Percentiles rank a stretch among this genome's conserved stretches.
Evolutionary conservation across 2,113 vertebrate species (phyloP).

Genomic region (Nerophis lumbriciformis): DNA sequence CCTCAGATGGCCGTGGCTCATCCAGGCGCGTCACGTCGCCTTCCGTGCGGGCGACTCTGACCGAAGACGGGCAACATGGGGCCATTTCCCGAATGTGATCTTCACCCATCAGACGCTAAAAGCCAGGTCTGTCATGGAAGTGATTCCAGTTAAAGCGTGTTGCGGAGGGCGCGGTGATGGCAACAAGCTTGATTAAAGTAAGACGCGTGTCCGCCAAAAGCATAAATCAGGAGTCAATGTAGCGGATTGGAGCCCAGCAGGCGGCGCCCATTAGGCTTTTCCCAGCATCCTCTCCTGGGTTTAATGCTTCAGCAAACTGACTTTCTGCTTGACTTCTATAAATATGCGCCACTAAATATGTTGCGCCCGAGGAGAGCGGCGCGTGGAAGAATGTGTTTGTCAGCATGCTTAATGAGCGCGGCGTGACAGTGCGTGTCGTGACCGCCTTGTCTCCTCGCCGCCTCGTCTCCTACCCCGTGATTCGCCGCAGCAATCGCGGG

Average conservation of each 20-base stretch:
- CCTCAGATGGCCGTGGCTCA: constrained; percentile 45
- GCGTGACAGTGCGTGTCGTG: constrained; percentile 12
- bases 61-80: constrained; percentile 50
- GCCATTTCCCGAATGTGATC: constrained; percentile 68
- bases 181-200: constrained; percentile 69
- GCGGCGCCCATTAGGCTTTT: constrained; percentile 63
- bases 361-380: constrained; percentile 4
- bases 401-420: constrained; percentile 10
- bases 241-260: constrained; percentile 46
- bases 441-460: constrained; percentile 26
- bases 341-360: constrained; percentile 46
- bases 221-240: constrained; percentile 64
- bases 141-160: constrained; percentile 61
- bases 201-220: constrained; percentile 60
- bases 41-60: constrained; percentile 44
- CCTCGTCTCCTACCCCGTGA: constrained; percentile 44
- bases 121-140: constrained; percentile 70
- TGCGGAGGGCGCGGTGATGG: constrained; percentile 45
- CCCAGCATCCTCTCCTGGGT: constrained; percentile 44
- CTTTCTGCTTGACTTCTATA: constrained; percentile 49
- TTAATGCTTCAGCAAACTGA: constrained; percentile 42
- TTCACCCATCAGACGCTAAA: constrained; percentile 73
- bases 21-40: constrained; percentile 21
- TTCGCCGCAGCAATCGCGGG: constrained; percentile 48
- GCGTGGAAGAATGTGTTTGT: constrained; percentile 22